These are phyloP conservation scores for Callocephalon fimbriatum DNA, from an alignment of 2,113 vertebrate species.

Conservation along the genomic window DNA sequence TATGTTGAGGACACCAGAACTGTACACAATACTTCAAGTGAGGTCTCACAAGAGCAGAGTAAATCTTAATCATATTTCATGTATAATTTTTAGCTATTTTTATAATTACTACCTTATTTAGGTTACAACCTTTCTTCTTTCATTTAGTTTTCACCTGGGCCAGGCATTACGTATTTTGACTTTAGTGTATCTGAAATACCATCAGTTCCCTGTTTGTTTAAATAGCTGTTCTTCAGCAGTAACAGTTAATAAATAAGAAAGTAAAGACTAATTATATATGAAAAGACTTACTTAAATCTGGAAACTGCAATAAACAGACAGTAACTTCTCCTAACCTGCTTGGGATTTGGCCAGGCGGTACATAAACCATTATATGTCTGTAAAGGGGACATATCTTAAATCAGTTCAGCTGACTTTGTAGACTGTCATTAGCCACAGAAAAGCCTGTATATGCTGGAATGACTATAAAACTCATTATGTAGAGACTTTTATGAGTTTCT, in stretches of 20 bases:
- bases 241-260: not conserved
- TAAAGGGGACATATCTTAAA: not conserved
- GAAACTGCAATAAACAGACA: not conserved
- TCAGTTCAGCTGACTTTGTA: not conserved
- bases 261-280: not conserved
- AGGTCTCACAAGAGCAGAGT: too few relatives aligned
- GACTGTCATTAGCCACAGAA: not conserved
- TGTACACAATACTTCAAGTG: too few relatives aligned
- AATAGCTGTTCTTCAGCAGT: not conserved
- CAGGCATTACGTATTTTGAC: not conserved
- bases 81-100: not conserved
- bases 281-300: not conserved
- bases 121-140: not conserved
- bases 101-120: not conserved
- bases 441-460: not conserved
- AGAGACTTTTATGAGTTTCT: not conserved
- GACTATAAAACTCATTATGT: not conserved
- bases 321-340: not conserved
- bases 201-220: not conserved
- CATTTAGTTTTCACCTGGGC: not conserved
- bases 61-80: not conserved
- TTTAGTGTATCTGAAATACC: not conserved
- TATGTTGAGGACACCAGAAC: too few relatives aligned
- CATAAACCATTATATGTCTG: not conserved
- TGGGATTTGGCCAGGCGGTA: not conserved